phyloP scores from a whole-genome alignment of 37 sponge, comb jelly and placozoan genomes.

The Spongilla lacustris region DNA sequence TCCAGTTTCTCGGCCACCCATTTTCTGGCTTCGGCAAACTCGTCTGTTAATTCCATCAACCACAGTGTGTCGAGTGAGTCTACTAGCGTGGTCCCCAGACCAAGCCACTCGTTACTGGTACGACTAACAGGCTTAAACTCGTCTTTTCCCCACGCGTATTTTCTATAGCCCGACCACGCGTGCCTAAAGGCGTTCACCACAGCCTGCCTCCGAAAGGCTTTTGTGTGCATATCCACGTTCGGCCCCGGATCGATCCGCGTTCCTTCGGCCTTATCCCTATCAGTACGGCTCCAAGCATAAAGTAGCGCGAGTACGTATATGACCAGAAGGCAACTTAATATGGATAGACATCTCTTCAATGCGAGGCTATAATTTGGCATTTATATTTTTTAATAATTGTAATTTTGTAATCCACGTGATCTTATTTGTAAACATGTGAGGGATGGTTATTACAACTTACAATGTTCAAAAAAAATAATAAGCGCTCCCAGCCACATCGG shows the following conservation, averaged over 20 bases:
- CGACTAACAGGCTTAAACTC: conserved; percentile 85
- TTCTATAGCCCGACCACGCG: conserved; percentile 93
- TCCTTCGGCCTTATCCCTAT: not conserved
- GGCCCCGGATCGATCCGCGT: too few species aligned
- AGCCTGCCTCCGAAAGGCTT: conserved; percentile 13
- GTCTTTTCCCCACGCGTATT: conserved; percentile 91
- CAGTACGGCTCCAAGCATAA: not conserved
- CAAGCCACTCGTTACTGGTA: conserved; percentile 71
- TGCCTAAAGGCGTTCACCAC: conserved; percentile 84
- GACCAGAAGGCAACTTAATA: not conserved
- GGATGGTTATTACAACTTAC: too few species aligned
- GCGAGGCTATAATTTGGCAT: not conserved
- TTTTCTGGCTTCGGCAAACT: conserved; percentile 78
- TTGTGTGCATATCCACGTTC: not conserved
- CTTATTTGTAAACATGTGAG: too few species aligned
- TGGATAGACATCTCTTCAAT: not conserved
- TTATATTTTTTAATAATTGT: not conserved
- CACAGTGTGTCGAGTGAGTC: conserved; percentile 96
- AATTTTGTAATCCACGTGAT: too few species aligned
- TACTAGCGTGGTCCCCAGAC: conserved; percentile 85
- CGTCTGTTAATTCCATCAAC: conserved; percentile 86
- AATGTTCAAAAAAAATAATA: too few species aligned
- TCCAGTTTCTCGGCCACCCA: conserved; percentile 72
- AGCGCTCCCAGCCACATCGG: too few species aligned
- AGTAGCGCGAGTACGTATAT: not conserved